A percentile compares a stretch with the other conserved stretches of the same genome.
phyloP scores from a whole-genome alignment of 2,113 vertebrate genomes.

The Dicentrarchus labrax region DNA sequence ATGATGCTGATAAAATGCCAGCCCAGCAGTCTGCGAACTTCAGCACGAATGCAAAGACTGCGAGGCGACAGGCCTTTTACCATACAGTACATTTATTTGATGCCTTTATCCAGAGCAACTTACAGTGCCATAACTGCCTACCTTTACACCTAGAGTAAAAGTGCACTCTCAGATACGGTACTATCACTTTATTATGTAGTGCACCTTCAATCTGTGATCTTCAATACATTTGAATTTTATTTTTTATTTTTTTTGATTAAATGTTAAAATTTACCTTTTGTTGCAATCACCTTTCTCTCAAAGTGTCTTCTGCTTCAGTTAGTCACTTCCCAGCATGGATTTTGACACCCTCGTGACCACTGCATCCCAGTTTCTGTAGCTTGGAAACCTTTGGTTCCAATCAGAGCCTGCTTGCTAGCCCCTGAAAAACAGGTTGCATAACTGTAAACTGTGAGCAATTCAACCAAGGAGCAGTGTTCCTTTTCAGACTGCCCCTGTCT shows the following conservation, averaged over 20 bases:
- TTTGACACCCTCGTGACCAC: neutral
- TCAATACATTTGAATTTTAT: neutral
- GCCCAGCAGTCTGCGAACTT: conserved; percentile 57
- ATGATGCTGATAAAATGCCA: conserved; percentile 66
- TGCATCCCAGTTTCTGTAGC: neutral
- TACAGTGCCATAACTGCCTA: neutral
- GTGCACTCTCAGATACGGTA: neutral
- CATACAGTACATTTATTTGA: conserved; percentile 25
- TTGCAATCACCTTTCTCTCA: neutral
- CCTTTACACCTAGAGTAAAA: conserved; percentile 13
- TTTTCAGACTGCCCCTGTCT: neutral
- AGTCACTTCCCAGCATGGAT: neutral
- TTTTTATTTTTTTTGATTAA: neutral
- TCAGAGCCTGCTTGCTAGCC: neutral
- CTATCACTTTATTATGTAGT: neutral
- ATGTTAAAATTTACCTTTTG: neutral
- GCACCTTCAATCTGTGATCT: neutral
- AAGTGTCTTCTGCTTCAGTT: neutral
- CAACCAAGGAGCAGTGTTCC: neutral
- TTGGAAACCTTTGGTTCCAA: neutral
- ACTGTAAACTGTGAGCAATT: neutral
- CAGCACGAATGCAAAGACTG: conserved; percentile 40
- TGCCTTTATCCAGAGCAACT: conserved; percentile 33
- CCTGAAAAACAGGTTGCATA: neutral
- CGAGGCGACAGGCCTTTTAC: conserved; percentile 49